phyloP scores from a whole-genome alignment of 1,140 invertebrate genomes.

The Eumeta japonica region DNA sequence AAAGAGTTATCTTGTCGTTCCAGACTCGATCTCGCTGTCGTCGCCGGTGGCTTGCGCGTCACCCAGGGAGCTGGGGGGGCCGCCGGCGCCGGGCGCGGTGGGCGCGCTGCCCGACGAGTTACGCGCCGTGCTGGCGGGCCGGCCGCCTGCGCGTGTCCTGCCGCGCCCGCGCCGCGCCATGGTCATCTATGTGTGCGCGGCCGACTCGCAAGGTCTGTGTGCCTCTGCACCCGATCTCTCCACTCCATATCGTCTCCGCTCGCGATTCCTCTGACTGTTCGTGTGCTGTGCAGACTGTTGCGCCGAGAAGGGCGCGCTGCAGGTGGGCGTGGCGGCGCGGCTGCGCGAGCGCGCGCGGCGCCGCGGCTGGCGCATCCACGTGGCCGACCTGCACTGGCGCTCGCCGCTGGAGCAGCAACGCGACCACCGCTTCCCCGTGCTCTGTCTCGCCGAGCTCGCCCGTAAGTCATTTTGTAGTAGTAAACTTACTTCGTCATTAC shows the following conservation, averaged over 20 bases:
- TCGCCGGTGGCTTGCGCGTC: constrained; percentile 58
- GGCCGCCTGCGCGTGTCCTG: constrained; percentile 48
- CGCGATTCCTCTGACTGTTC: too few species aligned
- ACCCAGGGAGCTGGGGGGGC: constrained; percentile 52
- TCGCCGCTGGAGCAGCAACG: constrained; percentile 65
- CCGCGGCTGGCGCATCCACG: constrained; percentile 68
- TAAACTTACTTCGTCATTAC: not conserved
- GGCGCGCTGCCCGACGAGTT: constrained; percentile 56
- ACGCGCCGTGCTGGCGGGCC: constrained; percentile 59
- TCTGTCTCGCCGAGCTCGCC: constrained; percentile 71
- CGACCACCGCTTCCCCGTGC: constrained; percentile 71
- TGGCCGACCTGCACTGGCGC: constrained; percentile 70
- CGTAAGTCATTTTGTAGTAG: constrained; percentile 46
- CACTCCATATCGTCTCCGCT: not conserved
- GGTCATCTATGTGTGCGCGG: constrained; percentile 67
- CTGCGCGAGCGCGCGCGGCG: constrained; percentile 60
- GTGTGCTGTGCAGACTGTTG: constrained; percentile 65
- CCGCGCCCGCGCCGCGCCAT: constrained; percentile 58
- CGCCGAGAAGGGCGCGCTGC: constrained; percentile 65
- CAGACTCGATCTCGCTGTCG: constrained; percentile 63
- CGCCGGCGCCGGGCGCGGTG: constrained; percentile 48
- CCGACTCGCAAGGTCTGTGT: constrained; percentile 65
- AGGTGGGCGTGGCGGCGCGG: constrained; percentile 64
- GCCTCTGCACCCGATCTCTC: not conserved
- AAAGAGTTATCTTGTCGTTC: too few species aligned